A percentile compares a stretch with the other conserved stretches of the same genome.
phyloP scores from a whole-genome alignment of 2,888 invertebrate species.

The Xanthia icteritia region DNA sequence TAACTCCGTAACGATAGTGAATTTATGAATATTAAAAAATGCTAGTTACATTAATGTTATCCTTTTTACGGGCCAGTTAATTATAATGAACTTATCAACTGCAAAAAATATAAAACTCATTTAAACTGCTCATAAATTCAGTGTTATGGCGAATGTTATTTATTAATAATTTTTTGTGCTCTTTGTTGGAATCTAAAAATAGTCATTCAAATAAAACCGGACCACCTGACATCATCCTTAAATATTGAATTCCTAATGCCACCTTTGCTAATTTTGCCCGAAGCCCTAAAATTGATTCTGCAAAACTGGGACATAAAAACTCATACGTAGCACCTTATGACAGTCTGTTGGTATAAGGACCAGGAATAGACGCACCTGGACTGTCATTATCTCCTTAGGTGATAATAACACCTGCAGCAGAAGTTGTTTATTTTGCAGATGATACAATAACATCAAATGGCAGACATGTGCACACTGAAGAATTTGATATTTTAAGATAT shows the following conservation, averaged over 20 bases:
- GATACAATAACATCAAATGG: slow-evolving; percentile 34
- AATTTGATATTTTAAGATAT: slow-evolving; percentile 31
- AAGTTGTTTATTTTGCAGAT: slow-evolving; percentile 51
- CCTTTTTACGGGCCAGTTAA: slow-evolving; percentile 10
- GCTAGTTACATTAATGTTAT: slow-evolving; percentile 18
- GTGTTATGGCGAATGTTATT: not conserved
- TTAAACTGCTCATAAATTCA: slow-evolving; percentile 27
- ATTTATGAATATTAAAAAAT: slow-evolving; percentile 54
- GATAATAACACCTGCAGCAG: slow-evolving; percentile 53
- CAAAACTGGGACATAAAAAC: slow-evolving; percentile 28
- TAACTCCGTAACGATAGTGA: slow-evolving; percentile 48
- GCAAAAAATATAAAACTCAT: slow-evolving; percentile 31
- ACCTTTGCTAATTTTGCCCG: slow-evolving; percentile 1
- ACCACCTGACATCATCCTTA: not conserved
- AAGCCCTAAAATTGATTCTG: slow-evolving; percentile 46
- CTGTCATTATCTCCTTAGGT: slow-evolving; percentile 43
- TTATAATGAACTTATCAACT: not conserved
- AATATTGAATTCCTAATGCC: not conserved
- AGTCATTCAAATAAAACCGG: not conserved
- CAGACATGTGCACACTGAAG: slow-evolving; percentile 35
- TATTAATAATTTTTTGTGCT: not conserved
- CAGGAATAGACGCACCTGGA: slow-evolving; percentile 58
- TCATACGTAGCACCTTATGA: slow-evolving; percentile 34
- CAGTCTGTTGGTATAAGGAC: slow-evolving; percentile 8
- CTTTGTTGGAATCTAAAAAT: not conserved